A percentile compares a stretch with the other conserved stretches of the same genome.
Conservation (phyloP, 1,140 invertebrate species). For the Lethrus apterus region DNA sequence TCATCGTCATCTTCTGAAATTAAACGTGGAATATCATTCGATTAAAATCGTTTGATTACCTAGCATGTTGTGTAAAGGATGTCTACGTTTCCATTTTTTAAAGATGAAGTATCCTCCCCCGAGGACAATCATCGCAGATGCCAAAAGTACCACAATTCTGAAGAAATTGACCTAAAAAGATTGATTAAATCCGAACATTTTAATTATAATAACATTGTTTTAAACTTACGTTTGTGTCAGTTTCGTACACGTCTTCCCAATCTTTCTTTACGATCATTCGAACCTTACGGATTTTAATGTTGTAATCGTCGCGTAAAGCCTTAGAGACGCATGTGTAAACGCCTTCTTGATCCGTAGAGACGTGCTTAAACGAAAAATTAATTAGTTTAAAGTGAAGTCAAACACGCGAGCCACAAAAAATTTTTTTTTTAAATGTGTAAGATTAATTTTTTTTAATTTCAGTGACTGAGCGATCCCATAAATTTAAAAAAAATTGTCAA, state of each 20-base stretch:
- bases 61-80: background rate
- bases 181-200: slow-evolving; percentile 7
- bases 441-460: background rate
- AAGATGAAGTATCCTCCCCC: slow-evolving; percentile 13
- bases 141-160: slow-evolving; percentile 11
- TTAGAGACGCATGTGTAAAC: slow-evolving; percentile 58
- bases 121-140: slow-evolving; percentile 7
- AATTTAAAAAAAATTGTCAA: background rate
- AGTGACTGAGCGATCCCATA: background rate
- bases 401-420: no score
- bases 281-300: slow-evolving; percentile 47
- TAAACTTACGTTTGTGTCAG: slow-evolving; percentile 14
- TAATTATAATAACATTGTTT: slow-evolving; percentile 4
- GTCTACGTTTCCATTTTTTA: background rate
- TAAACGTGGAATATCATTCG: slow-evolving; percentile 23
- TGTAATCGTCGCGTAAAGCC: slow-evolving; percentile 44
- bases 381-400: no score
- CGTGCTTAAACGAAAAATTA: slow-evolving; percentile 45
- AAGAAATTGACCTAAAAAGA: slow-evolving; percentile 11
- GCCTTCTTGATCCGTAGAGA: slow-evolving; percentile 52
- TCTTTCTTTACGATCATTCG: slow-evolving; percentile 52
- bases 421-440: no score
- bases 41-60: background rate
- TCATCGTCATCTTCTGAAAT: slow-evolving; percentile 9
- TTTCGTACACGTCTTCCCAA: slow-evolving; percentile 31